Percentiles rank a stretch among this genome's conserved stretches.
Evolutionary conservation across 1,140 invertebrate genomes (phyloP).

Genomic region (Lepidurus packardi): DNA sequence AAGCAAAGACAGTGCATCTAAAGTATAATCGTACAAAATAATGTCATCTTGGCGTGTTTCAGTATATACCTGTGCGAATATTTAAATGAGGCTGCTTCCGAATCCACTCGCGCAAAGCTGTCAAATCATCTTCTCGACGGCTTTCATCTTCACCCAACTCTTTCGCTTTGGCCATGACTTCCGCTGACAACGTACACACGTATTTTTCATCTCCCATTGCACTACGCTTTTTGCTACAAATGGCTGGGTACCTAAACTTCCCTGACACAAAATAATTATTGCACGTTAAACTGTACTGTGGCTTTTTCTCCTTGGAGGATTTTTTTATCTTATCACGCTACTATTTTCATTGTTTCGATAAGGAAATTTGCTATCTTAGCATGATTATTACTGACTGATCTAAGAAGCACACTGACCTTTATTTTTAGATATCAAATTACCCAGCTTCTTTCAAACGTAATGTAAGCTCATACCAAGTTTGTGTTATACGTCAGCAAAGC

Average conservation of each 20-base stretch:
- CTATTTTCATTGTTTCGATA: neutral
- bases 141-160: slow-evolving; percentile 70
- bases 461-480: no score
- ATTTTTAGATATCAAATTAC: no score
- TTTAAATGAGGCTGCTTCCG: slow-evolving; percentile 65
- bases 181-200: slow-evolving; percentile 36
- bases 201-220: slow-evolving; percentile 24
- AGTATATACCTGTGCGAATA: slow-evolving; percentile 56
- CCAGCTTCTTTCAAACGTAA: no score
- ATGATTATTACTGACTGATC: neutral
- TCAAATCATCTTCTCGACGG: slow-evolving; percentile 59
- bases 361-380: neutral
- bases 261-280: neutral
- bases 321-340: neutral
- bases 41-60: neutral
- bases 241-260: neutral
- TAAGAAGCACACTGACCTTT: no score
- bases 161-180: slow-evolving; percentile 41
- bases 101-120: slow-evolving; percentile 63
- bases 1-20: neutral
- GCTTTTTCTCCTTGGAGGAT: neutral
- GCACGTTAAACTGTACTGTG: neutral
- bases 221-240: neutral
- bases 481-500: no score
- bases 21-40: neutral